phyloP scores from a whole-genome alignment of 2,888 invertebrate genomes.

The Polyommatus iphigenia region DNA sequence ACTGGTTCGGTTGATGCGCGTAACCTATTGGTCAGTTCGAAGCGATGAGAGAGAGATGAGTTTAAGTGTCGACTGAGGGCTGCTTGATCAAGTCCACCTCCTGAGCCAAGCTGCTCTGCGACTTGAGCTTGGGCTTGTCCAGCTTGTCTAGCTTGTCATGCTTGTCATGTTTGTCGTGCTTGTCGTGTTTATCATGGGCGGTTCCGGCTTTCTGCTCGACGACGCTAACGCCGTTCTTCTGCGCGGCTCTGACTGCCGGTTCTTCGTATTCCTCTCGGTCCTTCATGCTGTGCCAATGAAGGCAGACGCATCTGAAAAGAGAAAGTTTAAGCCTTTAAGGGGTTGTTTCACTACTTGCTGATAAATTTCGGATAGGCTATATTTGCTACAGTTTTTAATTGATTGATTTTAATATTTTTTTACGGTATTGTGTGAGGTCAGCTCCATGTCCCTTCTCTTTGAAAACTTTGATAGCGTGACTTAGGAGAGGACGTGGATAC shows the following conservation, averaged over 20 bases:
- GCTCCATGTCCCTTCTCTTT: too few species aligned
- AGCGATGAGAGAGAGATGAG: constrained; percentile 30
- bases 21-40: constrained; percentile 27
- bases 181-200: constrained; percentile 46
- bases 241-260: constrained; percentile 63
- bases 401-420: too few species aligned
- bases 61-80: constrained; percentile 72
- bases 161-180: constrained; percentile 46
- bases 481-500: too few species aligned
- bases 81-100: constrained; percentile 82
- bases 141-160: constrained; percentile 45
- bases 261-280: constrained; percentile 68
- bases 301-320: constrained; percentile 81
- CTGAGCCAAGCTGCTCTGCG: constrained; percentile 73
- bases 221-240: constrained; percentile 71
- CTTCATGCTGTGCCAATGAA: constrained; percentile 81
- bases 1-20: background rate
- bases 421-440: too few species aligned
- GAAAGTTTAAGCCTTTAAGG: background rate
- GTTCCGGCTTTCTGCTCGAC: constrained; percentile 57
- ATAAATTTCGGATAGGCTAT: too few species aligned
- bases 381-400: too few species aligned
- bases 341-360: too few species aligned
- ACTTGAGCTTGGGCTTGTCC: constrained; percentile 62
- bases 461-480: too few species aligned